Evolutionary conservation across 2,797 vertebrate genomes (phyloP), one percentile per base, ranked within the genome.

Genomic region (Myoxocephalus aenaeus): DNA sequence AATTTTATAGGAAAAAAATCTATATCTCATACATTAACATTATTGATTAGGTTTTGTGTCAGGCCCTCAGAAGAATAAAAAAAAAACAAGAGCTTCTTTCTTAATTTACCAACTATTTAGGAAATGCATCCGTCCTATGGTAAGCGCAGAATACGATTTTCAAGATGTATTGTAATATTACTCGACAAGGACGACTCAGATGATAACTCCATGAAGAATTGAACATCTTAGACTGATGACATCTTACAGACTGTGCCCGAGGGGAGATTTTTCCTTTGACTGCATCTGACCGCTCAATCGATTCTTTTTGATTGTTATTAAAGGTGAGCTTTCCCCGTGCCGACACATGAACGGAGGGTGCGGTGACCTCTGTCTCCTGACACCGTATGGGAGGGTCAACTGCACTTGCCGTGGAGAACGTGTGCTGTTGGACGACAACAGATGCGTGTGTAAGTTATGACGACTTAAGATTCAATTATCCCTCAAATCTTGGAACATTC

Each of bases 391-490:
- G 32, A 96, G 92, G 89, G 96, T 99, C 77, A 99, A 98, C 84
- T 99, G 98, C 88, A 97, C 96, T 1, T 99, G 98, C 83, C 92
- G 98, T 46, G 98, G 97, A 79, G 97, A 99, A 58, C 95, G 98
- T 71, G 89, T 98, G 83, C 93, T 99, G 80, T 85, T 98, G 76
- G 96, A 98, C 80, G 96, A 98, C 94, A 98, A 97, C 96, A 96
- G 97, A 98, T 99, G 98, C 93, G 97, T 98, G 95, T 96, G 98
- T 99, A 98, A 98, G 98, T 98, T 95, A 91, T 71, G 6, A 57
- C 22, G 44, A 18, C 61, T 44, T 65, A 25, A 15, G 1, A 64
- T 74, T 74, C 44, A 74, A 79, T 83, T 70, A 32, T 10, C 25
- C 20, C 9, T 64, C 58, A 44, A 27, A 64, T 27, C 29, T 38